Conservation (phyloP, 2,113 vertebrate genomes). For the Origma solitaria region DNA sequence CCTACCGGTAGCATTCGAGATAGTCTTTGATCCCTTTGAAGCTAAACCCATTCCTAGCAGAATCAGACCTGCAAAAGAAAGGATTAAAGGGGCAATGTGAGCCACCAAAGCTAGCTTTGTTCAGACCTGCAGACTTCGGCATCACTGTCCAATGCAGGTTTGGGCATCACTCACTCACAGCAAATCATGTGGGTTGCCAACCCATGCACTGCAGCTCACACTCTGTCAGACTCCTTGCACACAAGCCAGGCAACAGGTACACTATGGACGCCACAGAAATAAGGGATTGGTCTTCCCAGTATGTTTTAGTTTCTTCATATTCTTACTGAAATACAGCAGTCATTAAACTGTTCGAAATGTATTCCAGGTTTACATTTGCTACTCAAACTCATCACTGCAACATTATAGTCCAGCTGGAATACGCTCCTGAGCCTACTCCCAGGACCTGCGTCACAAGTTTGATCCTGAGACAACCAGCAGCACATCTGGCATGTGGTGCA, state of each 20-base stretch:
- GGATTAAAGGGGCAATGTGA: background rate
- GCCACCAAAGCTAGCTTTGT: background rate
- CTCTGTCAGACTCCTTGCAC: background rate
- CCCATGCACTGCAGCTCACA: background rate
- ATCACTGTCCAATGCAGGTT: background rate
- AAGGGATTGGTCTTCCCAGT: background rate
- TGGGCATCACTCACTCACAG: background rate
- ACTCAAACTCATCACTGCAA: background rate
- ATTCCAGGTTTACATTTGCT: background rate
- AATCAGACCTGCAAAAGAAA: conserved; percentile 20
- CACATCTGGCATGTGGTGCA: background rate
- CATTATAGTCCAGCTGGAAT: background rate
- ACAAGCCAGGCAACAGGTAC: background rate
- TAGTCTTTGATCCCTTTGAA: conserved; percentile 69
- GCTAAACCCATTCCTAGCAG: conserved; percentile 20
- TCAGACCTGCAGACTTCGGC: background rate
- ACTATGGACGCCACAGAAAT: background rate
- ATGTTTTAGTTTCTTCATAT: background rate
- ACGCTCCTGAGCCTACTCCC: background rate
- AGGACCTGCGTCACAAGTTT: background rate
- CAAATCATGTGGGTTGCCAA: background rate
- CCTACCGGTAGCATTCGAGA: conserved; percentile 59
- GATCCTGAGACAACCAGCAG: background rate
- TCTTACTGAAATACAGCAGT: background rate
- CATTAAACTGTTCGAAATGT: background rate